Evolutionary conservation across 2,888 invertebrate species (phyloP), one percentile per base, ranked within the genome.

Genomic region (Heliconius ismenius): DNA sequence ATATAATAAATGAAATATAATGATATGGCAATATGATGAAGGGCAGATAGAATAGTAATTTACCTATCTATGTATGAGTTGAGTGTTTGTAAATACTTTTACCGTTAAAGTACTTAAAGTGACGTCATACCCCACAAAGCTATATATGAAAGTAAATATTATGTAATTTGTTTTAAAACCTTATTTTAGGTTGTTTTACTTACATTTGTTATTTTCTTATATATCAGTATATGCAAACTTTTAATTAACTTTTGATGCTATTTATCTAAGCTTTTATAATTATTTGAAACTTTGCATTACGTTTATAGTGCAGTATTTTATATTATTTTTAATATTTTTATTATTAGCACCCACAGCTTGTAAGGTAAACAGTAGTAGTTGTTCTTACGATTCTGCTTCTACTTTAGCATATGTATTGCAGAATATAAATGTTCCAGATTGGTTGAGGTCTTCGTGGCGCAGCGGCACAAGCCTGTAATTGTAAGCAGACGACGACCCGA

Each of bases 11-110:
- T 32, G 32, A 32, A 32, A 32, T 32, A 32, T 32, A 7, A 32
- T 54, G 21, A 32, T 28, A 28, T 54, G 21, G 15, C 21, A 54
- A 54, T n/a, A n/a, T 32, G 32, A 32, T 32, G 1, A 15, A 43
- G 15, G 13, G 1, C 10, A 43, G 43, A 43, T 43, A 15, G 43
- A 43, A 43, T 43, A 43, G 43, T 54, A 15, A 54, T 6, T 21
- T 54, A 21, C 43, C 0, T 49, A 54, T 54, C 0, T 49, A 21
- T 54, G 58, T 24, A 13, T 3, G 21, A 18, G 11, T 18, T 64
- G 32, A 64, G 64, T 36, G 64, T 64, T n/a, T 28, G 32, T 32
- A 64, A 64, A 64, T 36, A 65, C n/a, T 36, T 65, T 36, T 65
- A 65, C 21, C 11, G 64, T 36, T 65, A 36, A n/a, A 36, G 64